Conservation (phyloP, 2,113 vertebrate species). For the Tetrax tetrax region DNA sequence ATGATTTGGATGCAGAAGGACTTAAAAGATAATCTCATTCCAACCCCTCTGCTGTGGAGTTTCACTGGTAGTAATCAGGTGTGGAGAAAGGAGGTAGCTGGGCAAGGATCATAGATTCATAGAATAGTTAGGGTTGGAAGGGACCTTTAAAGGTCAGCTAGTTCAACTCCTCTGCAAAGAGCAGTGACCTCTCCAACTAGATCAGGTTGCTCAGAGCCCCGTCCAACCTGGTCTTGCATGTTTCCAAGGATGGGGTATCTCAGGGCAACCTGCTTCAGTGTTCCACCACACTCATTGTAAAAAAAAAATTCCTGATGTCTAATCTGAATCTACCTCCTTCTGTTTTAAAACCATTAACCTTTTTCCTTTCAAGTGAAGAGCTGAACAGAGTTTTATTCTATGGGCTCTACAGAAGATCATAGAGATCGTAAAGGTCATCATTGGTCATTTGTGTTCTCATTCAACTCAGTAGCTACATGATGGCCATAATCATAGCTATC, state of each 20-base stretch:
- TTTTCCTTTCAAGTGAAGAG: neutral
- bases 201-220: too few relatives aligned
- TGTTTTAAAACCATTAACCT: too few relatives aligned
- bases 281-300: too few relatives aligned
- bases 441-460: neutral
- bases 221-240: too few relatives aligned
- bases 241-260: too few relatives aligned
- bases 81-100: neutral
- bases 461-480: neutral
- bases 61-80: neutral
- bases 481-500: neutral
- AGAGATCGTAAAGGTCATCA: neutral
- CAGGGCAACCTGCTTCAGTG: too few relatives aligned
- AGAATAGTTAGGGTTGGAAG: too few relatives aligned
- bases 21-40: neutral
- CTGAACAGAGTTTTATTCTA: neutral
- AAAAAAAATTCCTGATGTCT: too few relatives aligned
- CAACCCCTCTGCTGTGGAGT: fast-evolving
- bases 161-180: too few relatives aligned
- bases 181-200: too few relatives aligned
- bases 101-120: neutral
- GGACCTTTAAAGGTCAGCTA: too few relatives aligned
- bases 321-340: too few relatives aligned
- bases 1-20: neutral
- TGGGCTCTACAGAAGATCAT: neutral